Evolutionary conservation across 1,140 invertebrate species (phyloP).

Genomic region (Drosophila burlai): DNA sequence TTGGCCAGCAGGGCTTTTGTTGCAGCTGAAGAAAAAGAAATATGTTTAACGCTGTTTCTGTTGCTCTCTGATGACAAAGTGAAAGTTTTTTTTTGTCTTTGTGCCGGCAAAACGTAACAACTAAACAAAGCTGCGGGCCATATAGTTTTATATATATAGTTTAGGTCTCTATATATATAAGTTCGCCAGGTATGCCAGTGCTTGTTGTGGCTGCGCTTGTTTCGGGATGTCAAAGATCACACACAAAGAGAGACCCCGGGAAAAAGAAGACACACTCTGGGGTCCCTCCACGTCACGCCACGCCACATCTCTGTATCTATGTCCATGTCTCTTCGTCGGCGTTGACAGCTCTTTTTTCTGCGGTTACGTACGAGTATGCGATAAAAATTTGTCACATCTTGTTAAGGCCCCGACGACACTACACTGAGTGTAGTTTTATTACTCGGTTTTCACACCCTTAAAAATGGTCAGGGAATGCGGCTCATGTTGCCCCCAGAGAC

Average conservation of each 20-base stretch:
- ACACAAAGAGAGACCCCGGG: constrained; percentile 12
- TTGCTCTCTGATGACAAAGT: constrained; percentile 75
- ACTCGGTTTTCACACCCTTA: constrained; percentile 41
- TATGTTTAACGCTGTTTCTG: constrained; percentile 69
- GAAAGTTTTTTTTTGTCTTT: constrained; percentile 76
- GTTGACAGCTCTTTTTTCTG: constrained; percentile 57
- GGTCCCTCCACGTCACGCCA: constrained; percentile 21
- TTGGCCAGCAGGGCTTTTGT: constrained; percentile 58
- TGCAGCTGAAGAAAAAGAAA: constrained; percentile 34
- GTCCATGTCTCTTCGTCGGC: constrained; percentile 5
- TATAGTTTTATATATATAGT: constrained; percentile 48
- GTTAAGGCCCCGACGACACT: constrained; percentile 31
- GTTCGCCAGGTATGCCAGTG: constrained; percentile 22
- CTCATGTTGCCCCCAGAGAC: constrained; percentile 11
- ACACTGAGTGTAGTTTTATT: constrained; percentile 38
- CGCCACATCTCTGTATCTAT: not conserved
- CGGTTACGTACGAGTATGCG: constrained; percentile 46
- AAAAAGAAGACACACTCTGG: constrained; percentile 38
- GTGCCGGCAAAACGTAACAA: constrained; percentile 75
- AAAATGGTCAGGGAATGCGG: constrained; percentile 28
- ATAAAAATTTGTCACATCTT: constrained; percentile 80
- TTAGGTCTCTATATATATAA: constrained; percentile 35
- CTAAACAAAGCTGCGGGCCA: constrained; percentile 77
- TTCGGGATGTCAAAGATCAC: constrained; percentile 72
- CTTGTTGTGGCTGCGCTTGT: constrained; percentile 27